Evolutionary conservation across 2,797 vertebrate genomes (phyloP).

Genomic region (Staurois parvus): DNA sequence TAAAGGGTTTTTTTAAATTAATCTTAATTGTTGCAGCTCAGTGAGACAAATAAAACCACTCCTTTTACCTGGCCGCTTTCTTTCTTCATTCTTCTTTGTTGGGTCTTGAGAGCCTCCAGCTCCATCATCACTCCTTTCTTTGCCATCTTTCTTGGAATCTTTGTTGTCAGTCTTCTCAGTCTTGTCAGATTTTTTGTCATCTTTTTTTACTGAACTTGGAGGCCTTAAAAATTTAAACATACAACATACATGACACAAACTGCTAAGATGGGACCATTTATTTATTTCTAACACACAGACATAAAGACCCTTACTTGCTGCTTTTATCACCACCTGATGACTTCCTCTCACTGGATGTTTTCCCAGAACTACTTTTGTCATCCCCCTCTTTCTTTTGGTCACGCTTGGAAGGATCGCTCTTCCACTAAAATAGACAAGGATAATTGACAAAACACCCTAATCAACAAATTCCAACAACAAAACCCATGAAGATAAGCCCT

Average conservation of each 20-base stretch:
- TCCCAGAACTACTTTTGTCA: constrained; percentile 84
- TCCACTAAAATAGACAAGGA: constrained; percentile 78
- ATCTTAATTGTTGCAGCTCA: no score
- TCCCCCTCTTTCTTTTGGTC: constrained; percentile 92
- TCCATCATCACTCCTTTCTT: constrained; percentile 80
- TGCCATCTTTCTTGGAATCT: constrained; percentile 88
- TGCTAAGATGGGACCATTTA: not conserved
- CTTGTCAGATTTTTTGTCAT: constrained; percentile 96
- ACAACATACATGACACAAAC: constrained; percentile 45
- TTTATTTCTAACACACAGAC: not conserved
- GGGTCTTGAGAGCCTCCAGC: constrained; percentile 78
- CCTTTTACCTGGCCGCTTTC: constrained; percentile 87
- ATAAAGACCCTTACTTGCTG: constrained; percentile 76
- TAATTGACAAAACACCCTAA: not conserved
- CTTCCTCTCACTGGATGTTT: constrained; percentile 87
- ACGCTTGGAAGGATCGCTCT: constrained; percentile 96
- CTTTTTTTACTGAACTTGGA: constrained; percentile 85
- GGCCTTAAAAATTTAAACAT: constrained; percentile 76
- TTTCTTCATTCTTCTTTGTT: constrained; percentile 87
- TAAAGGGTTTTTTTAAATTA: no score
- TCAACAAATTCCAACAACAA: not conserved
- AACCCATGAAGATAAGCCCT: not conserved
- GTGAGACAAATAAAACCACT: no score
- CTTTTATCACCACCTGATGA: constrained; percentile 79
- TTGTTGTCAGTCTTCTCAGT: constrained; percentile 89